A percentile compares a stretch with the other conserved stretches of the same genome.
phyloP scores from a whole-genome alignment of 2,113 vertebrate species.

The Eublepharis macularius region DNA sequence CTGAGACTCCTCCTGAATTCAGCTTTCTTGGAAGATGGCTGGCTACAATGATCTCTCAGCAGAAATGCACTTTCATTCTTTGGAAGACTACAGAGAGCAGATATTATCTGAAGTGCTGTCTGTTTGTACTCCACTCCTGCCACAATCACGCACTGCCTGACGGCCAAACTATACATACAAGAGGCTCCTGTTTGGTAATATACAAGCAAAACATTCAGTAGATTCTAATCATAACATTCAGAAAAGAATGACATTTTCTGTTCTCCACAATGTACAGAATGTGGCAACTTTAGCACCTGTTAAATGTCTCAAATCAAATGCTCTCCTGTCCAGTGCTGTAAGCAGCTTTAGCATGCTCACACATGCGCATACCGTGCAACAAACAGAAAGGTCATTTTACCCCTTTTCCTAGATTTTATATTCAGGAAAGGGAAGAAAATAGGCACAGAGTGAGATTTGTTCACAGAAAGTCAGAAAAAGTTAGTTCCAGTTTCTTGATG shows the following conservation, averaged over 20 bases:
- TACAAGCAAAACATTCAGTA: background rate
- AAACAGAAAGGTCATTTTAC: background rate
- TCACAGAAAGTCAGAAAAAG: background rate
- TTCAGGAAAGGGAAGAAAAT: background rate
- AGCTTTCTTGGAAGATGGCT: background rate
- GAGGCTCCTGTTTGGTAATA: background rate
- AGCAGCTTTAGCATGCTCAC: background rate
- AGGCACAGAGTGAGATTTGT: background rate
- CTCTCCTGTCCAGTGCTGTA: background rate
- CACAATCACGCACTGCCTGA: background rate
- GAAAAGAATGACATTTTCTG: background rate
- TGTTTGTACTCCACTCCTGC: background rate
- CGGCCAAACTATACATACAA: background rate
- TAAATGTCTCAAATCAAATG: background rate
- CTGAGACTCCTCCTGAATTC: rapidly evolving
- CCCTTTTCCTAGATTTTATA: background rate
- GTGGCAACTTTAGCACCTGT: background rate
- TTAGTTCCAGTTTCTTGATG: background rate
- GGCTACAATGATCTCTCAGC: background rate
- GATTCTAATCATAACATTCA: background rate
- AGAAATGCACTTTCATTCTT: background rate
- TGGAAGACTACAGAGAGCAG: background rate
- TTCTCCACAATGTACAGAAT: background rate
- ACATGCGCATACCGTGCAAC: background rate
- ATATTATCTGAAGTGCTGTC: background rate